Conservation (phyloP, 1,140 invertebrate genomes). For the Pinna nobilis region DNA sequence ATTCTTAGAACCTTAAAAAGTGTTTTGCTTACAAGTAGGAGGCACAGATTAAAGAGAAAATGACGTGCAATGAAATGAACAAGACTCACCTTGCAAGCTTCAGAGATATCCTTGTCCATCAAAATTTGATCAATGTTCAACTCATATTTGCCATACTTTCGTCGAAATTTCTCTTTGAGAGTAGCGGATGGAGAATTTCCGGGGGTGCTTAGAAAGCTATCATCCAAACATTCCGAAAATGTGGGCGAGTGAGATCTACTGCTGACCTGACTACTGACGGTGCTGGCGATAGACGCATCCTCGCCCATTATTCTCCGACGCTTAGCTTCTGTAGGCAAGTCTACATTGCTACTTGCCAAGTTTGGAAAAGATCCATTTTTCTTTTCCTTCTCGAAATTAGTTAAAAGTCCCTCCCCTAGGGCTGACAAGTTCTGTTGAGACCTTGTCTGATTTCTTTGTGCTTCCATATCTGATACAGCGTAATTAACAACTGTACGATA, state of each 20-base stretch:
- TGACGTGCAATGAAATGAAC: background rate
- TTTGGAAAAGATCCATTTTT: constrained; percentile 15
- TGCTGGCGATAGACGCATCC: constrained; percentile 39
- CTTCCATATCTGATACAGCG: too few species aligned
- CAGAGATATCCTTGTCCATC: constrained; percentile 94
- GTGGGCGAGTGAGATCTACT: constrained; percentile 57
- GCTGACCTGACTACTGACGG: constrained; percentile 39
- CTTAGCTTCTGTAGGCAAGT: constrained; percentile 51
- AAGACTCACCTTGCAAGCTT: constrained; percentile 84
- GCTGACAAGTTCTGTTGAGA: background rate
- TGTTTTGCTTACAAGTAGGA: too few species aligned
- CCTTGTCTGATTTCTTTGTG: background rate
- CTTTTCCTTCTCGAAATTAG: constrained; percentile 22
- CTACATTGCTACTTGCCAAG: constrained; percentile 20
- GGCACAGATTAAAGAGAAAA: background rate
- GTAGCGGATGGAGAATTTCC: constrained; percentile 47
- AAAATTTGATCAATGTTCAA: constrained; percentile 95
- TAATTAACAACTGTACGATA: too few species aligned
- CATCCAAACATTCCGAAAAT: constrained; percentile 37
- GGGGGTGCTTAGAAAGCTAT: constrained; percentile 50
- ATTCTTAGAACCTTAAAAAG: too few species aligned
- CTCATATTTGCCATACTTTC: constrained; percentile 79
- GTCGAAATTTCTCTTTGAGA: constrained; percentile 46
- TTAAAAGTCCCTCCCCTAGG: background rate
- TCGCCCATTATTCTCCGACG: constrained; percentile 46